phyloP scores from a whole-genome alignment of 1,140 invertebrate genomes.

The Laupala kohalensis region DNA sequence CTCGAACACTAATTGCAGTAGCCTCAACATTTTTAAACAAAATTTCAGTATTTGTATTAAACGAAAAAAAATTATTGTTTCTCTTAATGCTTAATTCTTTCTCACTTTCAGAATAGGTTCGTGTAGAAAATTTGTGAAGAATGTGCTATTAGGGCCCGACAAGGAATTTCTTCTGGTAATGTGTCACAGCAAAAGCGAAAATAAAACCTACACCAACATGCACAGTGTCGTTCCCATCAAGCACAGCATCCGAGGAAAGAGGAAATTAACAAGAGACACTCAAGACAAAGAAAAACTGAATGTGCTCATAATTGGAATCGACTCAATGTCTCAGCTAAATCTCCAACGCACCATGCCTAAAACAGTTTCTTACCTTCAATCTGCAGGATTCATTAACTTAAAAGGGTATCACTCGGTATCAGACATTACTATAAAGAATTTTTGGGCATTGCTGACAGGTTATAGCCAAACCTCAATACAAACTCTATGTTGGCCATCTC shows the following conservation, averaged over 20 bases:
- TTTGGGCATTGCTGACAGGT: constrained; percentile 63
- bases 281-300: constrained; percentile 30
- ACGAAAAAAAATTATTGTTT: no score
- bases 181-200: constrained; percentile 26
- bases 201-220: constrained; percentile 33
- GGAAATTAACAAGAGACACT: constrained; percentile 11
- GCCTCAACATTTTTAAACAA: no score
- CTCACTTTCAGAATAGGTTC: constrained; percentile 14
- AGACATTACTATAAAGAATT: constrained; percentile 71
- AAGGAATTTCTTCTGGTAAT: constrained; percentile 30
- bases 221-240: constrained; percentile 24
- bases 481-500: constrained; percentile 10
- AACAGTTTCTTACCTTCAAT: constrained; percentile 47
- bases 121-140: constrained; percentile 30
- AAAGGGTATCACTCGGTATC: constrained; percentile 52
- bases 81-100: no score
- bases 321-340: constrained; percentile 68
- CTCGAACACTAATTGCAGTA: no score
- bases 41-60: no score
- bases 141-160: constrained; percentile 24
- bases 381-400: constrained; percentile 39
- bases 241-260: background rate
- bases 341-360: constrained; percentile 60
- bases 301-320: constrained; percentile 64
- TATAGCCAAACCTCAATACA: constrained; percentile 10